These are phyloP conservation scores for Hipposideros larvatus DNA, from an alignment of 2,797 vertebrate genomes.

Conservation along the genomic window DNA sequence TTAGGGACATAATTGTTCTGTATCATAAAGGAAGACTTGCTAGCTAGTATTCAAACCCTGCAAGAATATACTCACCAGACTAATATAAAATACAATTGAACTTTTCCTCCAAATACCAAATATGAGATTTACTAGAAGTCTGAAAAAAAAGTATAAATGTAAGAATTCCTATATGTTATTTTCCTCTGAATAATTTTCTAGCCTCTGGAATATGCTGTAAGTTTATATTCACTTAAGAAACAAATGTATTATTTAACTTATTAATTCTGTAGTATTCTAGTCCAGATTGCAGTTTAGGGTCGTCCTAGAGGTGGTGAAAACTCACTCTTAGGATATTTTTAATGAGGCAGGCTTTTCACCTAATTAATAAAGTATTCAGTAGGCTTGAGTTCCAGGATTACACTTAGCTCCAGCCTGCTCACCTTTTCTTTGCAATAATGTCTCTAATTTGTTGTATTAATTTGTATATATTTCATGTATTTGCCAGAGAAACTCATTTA, in stretches of 20 bases:
- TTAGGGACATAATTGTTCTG: neutral
- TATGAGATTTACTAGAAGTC: neutral
- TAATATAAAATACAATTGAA: neutral
- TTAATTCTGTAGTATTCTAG: slow-evolving; percentile 12
- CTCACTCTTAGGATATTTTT: slow-evolving; percentile 73
- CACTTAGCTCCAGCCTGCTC: slow-evolving; percentile 76
- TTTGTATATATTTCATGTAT: slow-evolving; percentile 87
- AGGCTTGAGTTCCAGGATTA: slow-evolving; percentile 66
- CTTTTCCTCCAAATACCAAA: neutral
- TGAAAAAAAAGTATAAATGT: neutral
- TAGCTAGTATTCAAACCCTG: neutral
- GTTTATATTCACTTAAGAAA: slow-evolving; percentile 16
- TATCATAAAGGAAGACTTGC: neutral
- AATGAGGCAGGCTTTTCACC: slow-evolving; percentile 79
- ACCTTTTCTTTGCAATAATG: slow-evolving; percentile 82
- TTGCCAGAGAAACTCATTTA: slow-evolving; percentile 85
- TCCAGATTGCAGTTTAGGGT: neutral
- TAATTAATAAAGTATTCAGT: slow-evolving; percentile 85
- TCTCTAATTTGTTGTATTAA: slow-evolving; percentile 86
- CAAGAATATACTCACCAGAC: neutral
- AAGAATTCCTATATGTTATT: neutral
- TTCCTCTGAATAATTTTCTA: slow-evolving; percentile 58
- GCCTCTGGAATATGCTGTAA: neutral
- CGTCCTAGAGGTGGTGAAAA: neutral
- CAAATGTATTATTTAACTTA: slow-evolving; percentile 3